Percentiles rank a stretch among this genome's conserved stretches.
These are phyloP conservation scores for Caenorhabditis imperialis DNA, from an alignment of 2,888 invertebrate genomes.

Conservation along the genomic window DNA sequence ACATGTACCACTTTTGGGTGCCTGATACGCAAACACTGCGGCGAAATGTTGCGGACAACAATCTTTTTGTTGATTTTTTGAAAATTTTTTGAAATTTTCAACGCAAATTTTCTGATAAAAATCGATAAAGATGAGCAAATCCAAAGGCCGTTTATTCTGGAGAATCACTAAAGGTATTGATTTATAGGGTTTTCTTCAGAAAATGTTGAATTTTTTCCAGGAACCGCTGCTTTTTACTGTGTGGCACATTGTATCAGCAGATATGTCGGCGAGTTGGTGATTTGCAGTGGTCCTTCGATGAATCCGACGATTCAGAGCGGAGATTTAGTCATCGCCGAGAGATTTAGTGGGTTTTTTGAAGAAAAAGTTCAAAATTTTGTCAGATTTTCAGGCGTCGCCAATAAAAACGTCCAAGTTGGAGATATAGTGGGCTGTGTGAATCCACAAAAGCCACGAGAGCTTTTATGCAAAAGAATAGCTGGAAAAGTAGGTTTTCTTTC, in stretches of 20 bases:
- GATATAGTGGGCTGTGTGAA: constrained; percentile 72
- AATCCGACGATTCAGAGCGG: constrained; percentile 73
- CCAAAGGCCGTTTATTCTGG: constrained; percentile 20
- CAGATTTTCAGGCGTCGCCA: constrained; percentile 16
- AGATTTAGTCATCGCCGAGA: constrained; percentile 72
- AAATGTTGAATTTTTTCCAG: constrained; percentile 15
- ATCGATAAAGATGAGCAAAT: constrained; percentile 1
- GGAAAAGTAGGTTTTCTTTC: constrained; percentile 55
- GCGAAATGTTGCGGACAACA: constrained; percentile 14
- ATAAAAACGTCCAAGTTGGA: constrained; percentile 49
- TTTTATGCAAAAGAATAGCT: constrained; percentile 66
- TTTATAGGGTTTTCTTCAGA: not conserved
- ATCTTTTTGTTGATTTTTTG: constrained; percentile 5
- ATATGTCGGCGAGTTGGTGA: constrained; percentile 68
- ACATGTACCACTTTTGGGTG: constrained; percentile 42
- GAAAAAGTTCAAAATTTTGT: not conserved
- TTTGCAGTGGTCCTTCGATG: constrained; percentile 73
- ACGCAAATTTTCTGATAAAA: not conserved
- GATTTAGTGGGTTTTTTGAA: constrained; percentile 57
- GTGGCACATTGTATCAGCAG: constrained; percentile 56
- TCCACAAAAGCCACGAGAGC: constrained; percentile 66
- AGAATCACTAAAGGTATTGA: constrained; percentile 40
- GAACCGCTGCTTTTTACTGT: constrained; percentile 61
- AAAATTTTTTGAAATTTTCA: constrained; percentile 11
- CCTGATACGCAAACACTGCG: constrained; percentile 38